A percentile compares a stretch with the other conserved stretches of the same genome.
Evolutionary conservation across 2,797 vertebrate genomes (phyloP).

Genomic region (Acridotheres tristis): DNA sequence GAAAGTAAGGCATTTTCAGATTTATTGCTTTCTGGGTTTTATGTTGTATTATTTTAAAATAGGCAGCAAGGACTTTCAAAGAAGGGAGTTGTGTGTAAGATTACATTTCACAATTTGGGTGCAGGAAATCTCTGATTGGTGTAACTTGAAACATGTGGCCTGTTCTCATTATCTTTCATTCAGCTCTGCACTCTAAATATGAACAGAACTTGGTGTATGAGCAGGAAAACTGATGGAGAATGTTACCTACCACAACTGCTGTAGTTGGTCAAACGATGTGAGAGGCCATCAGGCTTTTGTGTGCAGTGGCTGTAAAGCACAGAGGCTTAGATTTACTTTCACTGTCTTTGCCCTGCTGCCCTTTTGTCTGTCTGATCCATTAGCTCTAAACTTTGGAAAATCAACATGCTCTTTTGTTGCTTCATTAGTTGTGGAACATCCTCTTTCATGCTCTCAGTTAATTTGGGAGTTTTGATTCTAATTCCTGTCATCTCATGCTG

Average conservation of each 20-base stretch:
- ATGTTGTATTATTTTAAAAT: neutral
- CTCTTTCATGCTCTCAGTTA: neutral
- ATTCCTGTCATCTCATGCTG: neutral
- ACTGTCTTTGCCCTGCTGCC: neutral
- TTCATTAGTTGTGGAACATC: neutral
- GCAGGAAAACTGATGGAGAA: neutral
- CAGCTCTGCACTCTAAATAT: neutral
- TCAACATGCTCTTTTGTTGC: neutral
- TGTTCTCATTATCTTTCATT: neutral
- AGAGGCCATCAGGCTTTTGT: neutral
- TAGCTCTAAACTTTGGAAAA: neutral
- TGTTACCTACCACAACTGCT: neutral
- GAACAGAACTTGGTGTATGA: neutral
- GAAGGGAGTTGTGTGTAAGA: neutral
- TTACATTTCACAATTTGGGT: neutral
- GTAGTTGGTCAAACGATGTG: neutral
- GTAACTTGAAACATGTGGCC: neutral
- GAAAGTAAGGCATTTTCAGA: neutral
- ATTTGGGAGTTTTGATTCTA: neutral
- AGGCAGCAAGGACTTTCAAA: neutral
- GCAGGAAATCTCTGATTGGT: neutral
- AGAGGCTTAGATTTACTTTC: neutral
- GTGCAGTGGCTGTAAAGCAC: neutral
- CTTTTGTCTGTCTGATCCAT: neutral
- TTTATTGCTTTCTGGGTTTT: neutral